Base-by-base conservation (phyloP, 1,140 invertebrate genomes). In the Drosophila persimilis region DNA sequence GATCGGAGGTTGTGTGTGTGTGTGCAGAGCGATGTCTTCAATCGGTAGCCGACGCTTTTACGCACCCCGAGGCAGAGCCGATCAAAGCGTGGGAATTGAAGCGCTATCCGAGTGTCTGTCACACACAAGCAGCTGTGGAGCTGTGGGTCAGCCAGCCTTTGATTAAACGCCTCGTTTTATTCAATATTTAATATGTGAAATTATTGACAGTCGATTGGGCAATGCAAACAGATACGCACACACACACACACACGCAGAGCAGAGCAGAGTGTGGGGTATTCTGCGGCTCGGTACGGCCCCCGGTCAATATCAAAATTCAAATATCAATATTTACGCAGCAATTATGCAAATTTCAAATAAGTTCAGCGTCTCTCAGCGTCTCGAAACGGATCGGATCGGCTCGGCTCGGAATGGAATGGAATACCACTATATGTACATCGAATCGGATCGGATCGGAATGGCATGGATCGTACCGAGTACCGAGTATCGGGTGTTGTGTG, bases 291-390 rank as follows among this genome's bases (percentile, higher is more conserved):
- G 29, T 31, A 31, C 8, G 31, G 59, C 51, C 65, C 50, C 53
- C 57, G 81, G 81, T 85, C 81, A 85, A 85, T 85, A 85, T 85
- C 81, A 85, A 85, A 85, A 85, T 74, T 86, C 74, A 85, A 85
- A 85, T 77, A 85, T 83, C 79, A 88, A 88, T 88, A 88, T 88
- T 88, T 88, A 88, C 83, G 83, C 83, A 83, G 78, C 83, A 88
- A 88, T 88, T 88, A 88, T 88, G 83, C 83, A 88, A 88, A 88
- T 88, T 26, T 26, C 24, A 26, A 26, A 26, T 88, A 88, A 83
- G 83, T 76, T 88, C 69, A 79, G 76, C 63, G 35, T 39, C 35
- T 39, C 35, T 7, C 26, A 29, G 26, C 6, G 6, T 29, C 29
- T 63, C 65, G 60, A 69, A 70, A 31, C 54, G 63, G 20, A 8